Evolutionary conservation across 1,140 invertebrate genomes (phyloP).

Genomic region (Drosophila prosaltans): DNA sequence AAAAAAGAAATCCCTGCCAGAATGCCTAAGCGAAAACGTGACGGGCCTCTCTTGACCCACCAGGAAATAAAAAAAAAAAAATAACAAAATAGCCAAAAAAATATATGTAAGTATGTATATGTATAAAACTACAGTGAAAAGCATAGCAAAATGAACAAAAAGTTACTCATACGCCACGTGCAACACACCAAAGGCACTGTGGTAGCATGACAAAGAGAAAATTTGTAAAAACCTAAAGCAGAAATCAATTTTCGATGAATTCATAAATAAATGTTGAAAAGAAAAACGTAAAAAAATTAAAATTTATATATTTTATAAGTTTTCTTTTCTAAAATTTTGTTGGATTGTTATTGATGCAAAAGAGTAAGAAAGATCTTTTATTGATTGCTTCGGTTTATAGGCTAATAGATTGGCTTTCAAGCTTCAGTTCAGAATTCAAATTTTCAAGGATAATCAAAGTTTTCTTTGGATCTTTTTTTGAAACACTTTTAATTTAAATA

Average conservation of each 20-base stretch:
- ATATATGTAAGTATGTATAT: constrained; percentile 7
- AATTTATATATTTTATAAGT: too few relatives aligned
- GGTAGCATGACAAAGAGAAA: constrained; percentile 4
- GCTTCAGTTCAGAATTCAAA: too few relatives aligned
- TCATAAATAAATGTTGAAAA: too few relatives aligned
- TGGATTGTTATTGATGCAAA: too few relatives aligned
- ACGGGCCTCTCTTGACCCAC: constrained; percentile 68
- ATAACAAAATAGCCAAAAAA: constrained; percentile 19
- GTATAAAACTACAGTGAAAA: constrained; percentile 34
- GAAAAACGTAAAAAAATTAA: too few relatives aligned
- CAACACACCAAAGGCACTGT: constrained; percentile 46
- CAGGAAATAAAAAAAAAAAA: constrained; percentile 18
- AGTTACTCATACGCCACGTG: constrained; percentile 76
- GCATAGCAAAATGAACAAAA: constrained; percentile 53
- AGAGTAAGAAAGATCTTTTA: too few relatives aligned
- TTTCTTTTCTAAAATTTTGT: too few relatives aligned
- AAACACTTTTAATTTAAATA: too few relatives aligned
- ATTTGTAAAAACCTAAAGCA: neutral
- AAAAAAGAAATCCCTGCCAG: constrained; percentile 62
- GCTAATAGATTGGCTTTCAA: too few relatives aligned
- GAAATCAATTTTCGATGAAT: neutral
- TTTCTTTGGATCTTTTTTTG: too few relatives aligned
- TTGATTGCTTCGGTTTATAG: too few relatives aligned
- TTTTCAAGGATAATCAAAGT: too few relatives aligned
- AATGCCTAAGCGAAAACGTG: constrained; percentile 72